Conservation (phyloP, 2,888 invertebrate genomes). For the Cabera pusaria region DNA sequence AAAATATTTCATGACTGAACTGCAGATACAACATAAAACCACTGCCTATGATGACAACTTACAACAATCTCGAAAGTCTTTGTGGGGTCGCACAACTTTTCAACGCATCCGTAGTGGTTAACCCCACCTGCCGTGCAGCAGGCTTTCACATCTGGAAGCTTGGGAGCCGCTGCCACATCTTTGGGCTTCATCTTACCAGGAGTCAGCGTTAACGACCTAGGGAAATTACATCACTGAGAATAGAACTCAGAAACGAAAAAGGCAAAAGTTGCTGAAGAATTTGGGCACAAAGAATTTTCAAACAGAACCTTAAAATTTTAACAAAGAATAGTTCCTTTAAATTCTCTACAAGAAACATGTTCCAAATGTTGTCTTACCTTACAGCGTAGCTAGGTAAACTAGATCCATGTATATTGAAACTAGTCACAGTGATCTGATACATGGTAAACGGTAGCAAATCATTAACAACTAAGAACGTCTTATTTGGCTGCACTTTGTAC, state of each 20-base stretch:
- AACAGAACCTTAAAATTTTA: too few relatives aligned
- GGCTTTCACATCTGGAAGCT: conserved; percentile 88
- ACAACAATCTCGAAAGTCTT: conserved; percentile 76
- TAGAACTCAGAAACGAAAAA: conserved; percentile 5
- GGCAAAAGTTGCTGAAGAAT: too few relatives aligned
- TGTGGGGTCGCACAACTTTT: conserved; percentile 91
- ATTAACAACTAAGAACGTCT: conserved; percentile 83
- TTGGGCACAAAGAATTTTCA: too few relatives aligned
- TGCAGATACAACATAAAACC: too few relatives aligned
- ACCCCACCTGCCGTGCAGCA: conserved; percentile 90
- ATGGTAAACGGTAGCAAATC: conserved; percentile 90
- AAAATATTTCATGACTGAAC: too few relatives aligned
- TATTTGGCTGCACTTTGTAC: conserved; percentile 83
- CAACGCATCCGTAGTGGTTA: conserved; percentile 88
- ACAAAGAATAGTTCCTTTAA: too few relatives aligned
- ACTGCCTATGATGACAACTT: conserved; percentile 41
- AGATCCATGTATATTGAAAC: conserved; percentile 88
- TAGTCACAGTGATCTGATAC: conserved; percentile 91
- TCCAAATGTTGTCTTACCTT: conserved; percentile 73
- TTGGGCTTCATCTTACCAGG: conserved; percentile 85
- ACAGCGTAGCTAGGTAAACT: conserved; percentile 90
- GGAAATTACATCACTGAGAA: conserved; percentile 8
- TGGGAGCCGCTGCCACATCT: conserved; percentile 84
- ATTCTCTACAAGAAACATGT: too few relatives aligned
- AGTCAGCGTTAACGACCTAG: conserved; percentile 86